Evolutionary conservation across 2,113 vertebrate genomes (phyloP).

Genomic region (Recurvirostra avosetta): DNA sequence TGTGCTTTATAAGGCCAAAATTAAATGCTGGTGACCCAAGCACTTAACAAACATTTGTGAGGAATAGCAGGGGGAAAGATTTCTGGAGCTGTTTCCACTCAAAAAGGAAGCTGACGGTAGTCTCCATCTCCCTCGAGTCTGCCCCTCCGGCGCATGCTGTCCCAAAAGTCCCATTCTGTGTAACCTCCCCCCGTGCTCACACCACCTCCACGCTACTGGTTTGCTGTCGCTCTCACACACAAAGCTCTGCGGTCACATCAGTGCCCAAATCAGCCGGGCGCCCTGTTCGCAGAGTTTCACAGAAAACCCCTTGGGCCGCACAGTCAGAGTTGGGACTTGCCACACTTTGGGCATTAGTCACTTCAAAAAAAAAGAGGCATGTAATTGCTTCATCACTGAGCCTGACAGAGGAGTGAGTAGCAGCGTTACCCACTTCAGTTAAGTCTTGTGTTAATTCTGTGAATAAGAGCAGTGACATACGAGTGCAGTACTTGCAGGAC

Average conservation of each 20-base stretch:
- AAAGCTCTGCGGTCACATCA: neutral
- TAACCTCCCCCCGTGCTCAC: neutral
- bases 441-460: neutral
- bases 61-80: neutral
- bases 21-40: neutral
- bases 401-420: neutral
- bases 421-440: neutral
- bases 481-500: neutral
- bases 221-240: neutral
- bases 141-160: neutral
- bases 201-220: rapidly evolving
- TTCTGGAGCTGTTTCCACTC: neutral
- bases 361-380: neutral
- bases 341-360: neutral
- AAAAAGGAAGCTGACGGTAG: neutral
- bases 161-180: neutral
- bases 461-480: neutral
- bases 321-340: neutral
- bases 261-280: neutral
- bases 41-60: neutral
- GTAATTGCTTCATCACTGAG: neutral
- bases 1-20: neutral
- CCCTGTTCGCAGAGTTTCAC: neutral
- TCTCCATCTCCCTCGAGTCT: neutral
- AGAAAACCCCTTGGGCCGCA: neutral